Percentiles rank a stretch among this genome's conserved stretches.
phyloP scores from a whole-genome alignment of 1,140 invertebrate species.

The Copidosoma floridanum region DNA sequence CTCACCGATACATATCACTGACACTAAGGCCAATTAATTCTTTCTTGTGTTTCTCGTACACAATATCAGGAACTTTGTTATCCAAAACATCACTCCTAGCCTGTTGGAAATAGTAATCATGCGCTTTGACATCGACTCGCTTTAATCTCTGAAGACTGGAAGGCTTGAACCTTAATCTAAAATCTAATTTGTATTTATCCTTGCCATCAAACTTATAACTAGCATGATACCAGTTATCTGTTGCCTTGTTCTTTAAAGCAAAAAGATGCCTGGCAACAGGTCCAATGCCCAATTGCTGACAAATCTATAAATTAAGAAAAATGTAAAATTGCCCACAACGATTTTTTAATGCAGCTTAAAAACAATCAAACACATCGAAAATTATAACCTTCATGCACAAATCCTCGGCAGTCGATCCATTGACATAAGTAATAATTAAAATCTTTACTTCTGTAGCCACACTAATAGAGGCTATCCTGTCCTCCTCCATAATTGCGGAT shows the following conservation, averaged over 20 bases:
- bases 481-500: conserved; percentile 40
- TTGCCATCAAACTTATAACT: conserved; percentile 56
- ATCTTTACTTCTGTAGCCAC: conserved; percentile 48
- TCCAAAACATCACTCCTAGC: conserved; percentile 75
- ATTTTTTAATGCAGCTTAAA: background rate
- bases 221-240: conserved; percentile 65
- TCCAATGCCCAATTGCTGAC: conserved; percentile 68
- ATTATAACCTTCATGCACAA: conserved; percentile 60
- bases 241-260: conserved; percentile 63
- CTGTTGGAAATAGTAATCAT: conserved; percentile 85
- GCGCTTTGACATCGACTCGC: conserved; percentile 69
- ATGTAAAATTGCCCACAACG: background rate
- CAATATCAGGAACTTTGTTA: conserved; percentile 74
- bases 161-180: conserved; percentile 76
- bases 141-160: conserved; percentile 64
- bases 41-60: conserved; percentile 70
- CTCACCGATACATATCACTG: conserved; percentile 74
- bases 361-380: background rate
- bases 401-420: conserved; percentile 63
- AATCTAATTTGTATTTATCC: conserved; percentile 63
- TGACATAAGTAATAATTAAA: conserved; percentile 42
- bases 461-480: conserved; percentile 38
- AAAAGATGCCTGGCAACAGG: conserved; percentile 77
- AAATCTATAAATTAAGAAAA: conserved; percentile 52
- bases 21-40: conserved; percentile 79